Base-by-base conservation (phyloP, 2,113 vertebrate genomes). In the Nesoenas mayeri region DNA sequence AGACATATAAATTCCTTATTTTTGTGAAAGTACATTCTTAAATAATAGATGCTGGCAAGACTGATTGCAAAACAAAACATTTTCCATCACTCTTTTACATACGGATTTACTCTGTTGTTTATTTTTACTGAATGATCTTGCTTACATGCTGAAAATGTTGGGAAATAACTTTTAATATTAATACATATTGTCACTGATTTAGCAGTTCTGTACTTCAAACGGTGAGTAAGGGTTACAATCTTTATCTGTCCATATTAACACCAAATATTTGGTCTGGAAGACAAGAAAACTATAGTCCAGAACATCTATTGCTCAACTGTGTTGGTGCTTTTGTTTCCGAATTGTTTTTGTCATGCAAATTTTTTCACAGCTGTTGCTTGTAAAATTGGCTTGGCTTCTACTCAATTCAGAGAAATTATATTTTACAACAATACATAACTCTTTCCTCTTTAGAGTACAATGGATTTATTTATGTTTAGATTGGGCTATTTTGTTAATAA, bases 401-500 rank as follows among this genome's bases (percentile, higher is more conserved):
- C 65, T 84, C 50, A 57, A 75, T 85, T 84, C 44, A 79, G 29
- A 95, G 44, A 87, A 79, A 87, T n/a, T 1, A 24, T 36, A 69
- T 89, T 92, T 95, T 84, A 71, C n/a, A 86, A 58, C 66, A 84
- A 72, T 89, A 71, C 58, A 71, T 81, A 94, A 71, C 81, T 91
- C 70, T 92, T 95, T 93, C 86, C 91, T 94, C 77, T 79, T 86
- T 15, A 5, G 2, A 85, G 67, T 28, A 87, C 44, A 71, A 48
- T 71, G 21, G 83, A 67, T 85, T 91, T 91, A 26, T 86, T 85
- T 86, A 22, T 95, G 48, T 85, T 97, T 89, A 87, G 56, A 81
- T 64, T 78, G 77, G 47, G 29, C 20, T 91, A 81, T 95, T 94
- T 94, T 77, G 51, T 94, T 91, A 93, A 91, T 88, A 91, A 85